A percentile compares a stretch with the other conserved stretches of the same genome.
Evolutionary conservation across 2,113 vertebrate species (phyloP).

Genomic region (Psephotus haematonotus): DNA sequence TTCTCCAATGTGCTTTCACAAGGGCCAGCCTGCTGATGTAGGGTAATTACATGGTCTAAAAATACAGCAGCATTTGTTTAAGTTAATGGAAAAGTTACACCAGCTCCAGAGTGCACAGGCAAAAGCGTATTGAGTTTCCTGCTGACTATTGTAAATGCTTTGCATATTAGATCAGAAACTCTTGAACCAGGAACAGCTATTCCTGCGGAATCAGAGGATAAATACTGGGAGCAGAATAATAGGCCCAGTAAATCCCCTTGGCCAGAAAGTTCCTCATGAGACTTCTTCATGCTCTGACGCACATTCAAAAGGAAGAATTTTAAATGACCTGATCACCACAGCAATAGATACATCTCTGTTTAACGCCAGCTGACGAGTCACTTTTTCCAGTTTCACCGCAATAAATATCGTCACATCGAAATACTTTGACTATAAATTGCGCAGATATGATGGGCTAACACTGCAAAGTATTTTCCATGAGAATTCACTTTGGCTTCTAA

Average conservation of each 20-base stretch:
- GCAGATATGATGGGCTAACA: background rate
- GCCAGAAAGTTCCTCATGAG: slow-evolving; percentile 50
- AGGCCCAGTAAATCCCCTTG: slow-evolving; percentile 59
- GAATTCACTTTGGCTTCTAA: background rate
- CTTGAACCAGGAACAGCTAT: slow-evolving; percentile 49
- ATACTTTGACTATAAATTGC: background rate
- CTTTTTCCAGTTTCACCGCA: slow-evolving; percentile 30
- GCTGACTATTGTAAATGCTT: slow-evolving; percentile 76
- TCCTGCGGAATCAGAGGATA: slow-evolving; percentile 56
- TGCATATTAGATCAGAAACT: slow-evolving; percentile 67
- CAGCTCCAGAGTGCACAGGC: slow-evolving; percentile 62
- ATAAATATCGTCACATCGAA: background rate
- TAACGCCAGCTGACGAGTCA: slow-evolving; percentile 31
- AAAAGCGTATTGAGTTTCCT: slow-evolving; percentile 76
- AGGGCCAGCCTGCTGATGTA: slow-evolving; percentile 74
- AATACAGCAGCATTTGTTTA: slow-evolving; percentile 80
- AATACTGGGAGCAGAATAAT: slow-evolving; percentile 60
- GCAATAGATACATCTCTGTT: background rate
- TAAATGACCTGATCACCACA: background rate
- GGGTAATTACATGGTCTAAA: slow-evolving; percentile 80
- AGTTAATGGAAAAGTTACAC: slow-evolving; percentile 71
- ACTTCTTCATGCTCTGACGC: slow-evolving; percentile 34
- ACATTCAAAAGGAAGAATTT: slow-evolving; percentile 45
- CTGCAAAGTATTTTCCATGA: background rate
- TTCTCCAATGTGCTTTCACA: slow-evolving; percentile 64